phyloP scores from a whole-genome alignment of 1,140 invertebrate genomes.

The Nomia melanderi region DNA sequence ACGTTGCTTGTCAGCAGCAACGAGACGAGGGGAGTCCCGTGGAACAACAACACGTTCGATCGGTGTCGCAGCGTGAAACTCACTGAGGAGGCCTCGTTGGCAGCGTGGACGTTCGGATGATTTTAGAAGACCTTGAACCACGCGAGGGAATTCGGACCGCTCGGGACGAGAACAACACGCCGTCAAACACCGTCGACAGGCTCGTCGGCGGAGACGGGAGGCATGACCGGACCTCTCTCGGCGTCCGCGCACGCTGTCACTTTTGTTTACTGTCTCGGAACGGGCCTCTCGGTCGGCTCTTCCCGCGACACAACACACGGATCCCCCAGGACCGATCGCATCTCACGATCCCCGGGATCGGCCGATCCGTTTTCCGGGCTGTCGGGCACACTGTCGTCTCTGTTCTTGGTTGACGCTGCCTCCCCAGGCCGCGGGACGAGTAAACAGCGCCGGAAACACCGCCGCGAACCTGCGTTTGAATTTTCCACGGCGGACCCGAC shows the following conservation, averaged over 20 bases:
- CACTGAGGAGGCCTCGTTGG: conserved; percentile 12
- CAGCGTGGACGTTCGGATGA: conserved; percentile 50
- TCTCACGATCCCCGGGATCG: neutral
- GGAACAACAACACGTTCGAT: conserved; percentile 22
- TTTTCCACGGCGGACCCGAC: conserved; percentile 18
- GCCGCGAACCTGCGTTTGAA: conserved; percentile 40
- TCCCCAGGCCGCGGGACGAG: neutral
- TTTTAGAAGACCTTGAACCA: conserved; percentile 66
- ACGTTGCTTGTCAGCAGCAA: conserved; percentile 30
- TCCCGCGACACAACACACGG: neutral
- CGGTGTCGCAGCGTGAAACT: conserved; percentile 30
- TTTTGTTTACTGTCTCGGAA: conserved; percentile 65
- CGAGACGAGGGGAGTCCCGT: too few relatives aligned
- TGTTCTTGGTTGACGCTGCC: too few relatives aligned
- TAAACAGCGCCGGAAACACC: conserved; percentile 50
- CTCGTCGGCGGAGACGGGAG: conserved; percentile 9
- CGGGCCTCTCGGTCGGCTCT: neutral
- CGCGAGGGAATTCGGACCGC: conserved; percentile 41
- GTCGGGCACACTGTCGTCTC: too few relatives aligned
- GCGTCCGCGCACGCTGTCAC: conserved; percentile 62
- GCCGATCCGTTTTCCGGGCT: too few relatives aligned
- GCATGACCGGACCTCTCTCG: conserved; percentile 22
- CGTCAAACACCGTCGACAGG: conserved; percentile 19
- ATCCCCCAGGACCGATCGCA: neutral
- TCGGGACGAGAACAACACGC: conserved; percentile 9